Percentiles rank a stretch among this genome's conserved stretches.
phyloP scores from a whole-genome alignment of 2,888 invertebrate genomes.

The Conops quadrifasciatus region DNA sequence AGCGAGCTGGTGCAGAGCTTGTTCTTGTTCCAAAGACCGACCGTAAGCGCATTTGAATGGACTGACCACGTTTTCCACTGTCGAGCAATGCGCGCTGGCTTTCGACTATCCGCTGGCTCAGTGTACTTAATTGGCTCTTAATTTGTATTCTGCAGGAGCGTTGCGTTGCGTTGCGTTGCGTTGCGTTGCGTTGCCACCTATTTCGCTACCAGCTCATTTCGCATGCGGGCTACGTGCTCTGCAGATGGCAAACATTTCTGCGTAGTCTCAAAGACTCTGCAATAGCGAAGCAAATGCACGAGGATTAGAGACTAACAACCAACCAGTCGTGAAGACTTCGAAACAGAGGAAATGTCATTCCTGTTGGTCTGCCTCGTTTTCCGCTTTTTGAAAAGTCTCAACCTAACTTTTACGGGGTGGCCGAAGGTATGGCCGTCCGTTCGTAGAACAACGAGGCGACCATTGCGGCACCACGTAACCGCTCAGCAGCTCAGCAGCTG shows the following conservation, averaged over 20 bases:
- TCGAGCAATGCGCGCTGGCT: background rate
- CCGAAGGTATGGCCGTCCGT: no score
- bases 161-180: background rate
- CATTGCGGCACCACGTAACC: no score
- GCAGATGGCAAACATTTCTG: conserved; percentile 24
- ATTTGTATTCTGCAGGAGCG: conserved; percentile 18
- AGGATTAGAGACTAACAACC: background rate
- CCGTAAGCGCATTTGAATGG: background rate
- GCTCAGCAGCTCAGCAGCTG: no score
- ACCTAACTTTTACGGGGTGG: no score
- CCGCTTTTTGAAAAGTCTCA: background rate
- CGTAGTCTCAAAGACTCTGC: background rate
- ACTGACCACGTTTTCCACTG: background rate
- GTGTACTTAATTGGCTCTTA: conserved; percentile 3
- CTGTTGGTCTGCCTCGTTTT: background rate
- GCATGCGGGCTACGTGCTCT: conserved; percentile 20
- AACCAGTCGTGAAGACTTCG: background rate
- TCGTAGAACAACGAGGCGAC: no score
- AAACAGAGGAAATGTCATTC: conserved; percentile 24
- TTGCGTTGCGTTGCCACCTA: conserved; percentile 4
- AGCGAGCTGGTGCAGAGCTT: background rate
- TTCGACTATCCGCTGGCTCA: background rate
- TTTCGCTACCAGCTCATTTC: conserved; percentile 22
- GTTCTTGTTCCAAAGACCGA: background rate
- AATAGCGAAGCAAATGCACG: background rate